Base-by-base conservation (phyloP, 2,113 vertebrate genomes). In the Perca fluviatilis region DNA sequence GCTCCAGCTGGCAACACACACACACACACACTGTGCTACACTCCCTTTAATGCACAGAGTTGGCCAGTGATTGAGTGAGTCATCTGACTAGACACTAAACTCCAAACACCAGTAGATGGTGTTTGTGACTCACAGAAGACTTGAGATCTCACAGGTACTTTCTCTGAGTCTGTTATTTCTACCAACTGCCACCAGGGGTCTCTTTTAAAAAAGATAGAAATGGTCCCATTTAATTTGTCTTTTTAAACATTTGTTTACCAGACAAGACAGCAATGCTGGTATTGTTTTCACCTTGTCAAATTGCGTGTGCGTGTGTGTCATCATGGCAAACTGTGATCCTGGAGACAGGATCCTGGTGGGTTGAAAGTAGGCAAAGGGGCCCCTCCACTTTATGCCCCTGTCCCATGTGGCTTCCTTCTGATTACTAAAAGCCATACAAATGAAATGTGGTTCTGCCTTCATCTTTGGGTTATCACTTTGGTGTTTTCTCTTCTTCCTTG, bases 121-220 rank as follows among this genome's bases (percentile, higher is more conserved):
- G 13, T 33, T 43, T 53, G 9, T 73, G 47, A 62, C 40, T 43
- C 40, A 43, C 40, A 43, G 40, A 43, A 43, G 40, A 43, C 19
- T 74, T 2, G 3, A 27, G 15, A 25, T 27, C 7, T 21, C 25
- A 6, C 9, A 6, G 2, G 51, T 9, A 5, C 15, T 9, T 60
- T 49, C 19, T 62, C 0, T 46, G 18, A 23, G 19, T 10, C 1
- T 53, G 21, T 23, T 18, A 40, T 25, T 30, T 69, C 33, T n/a
- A 6, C 36, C 25, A 19, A 12, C 49, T 57, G 3, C 76, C 80
- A 76, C 53, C 54, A 71, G 71, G 40, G 60, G 54, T 56, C 66
- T 56, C 66, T 8, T 3, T 25, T 27, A 27, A 33, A 57, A 43
- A n/a, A 66, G 46, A n/a, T 15, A 66, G 2, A 79, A 50, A 51